Conservation (phyloP, 2,113 vertebrate genomes). For the Sorex fumeus region DNA sequence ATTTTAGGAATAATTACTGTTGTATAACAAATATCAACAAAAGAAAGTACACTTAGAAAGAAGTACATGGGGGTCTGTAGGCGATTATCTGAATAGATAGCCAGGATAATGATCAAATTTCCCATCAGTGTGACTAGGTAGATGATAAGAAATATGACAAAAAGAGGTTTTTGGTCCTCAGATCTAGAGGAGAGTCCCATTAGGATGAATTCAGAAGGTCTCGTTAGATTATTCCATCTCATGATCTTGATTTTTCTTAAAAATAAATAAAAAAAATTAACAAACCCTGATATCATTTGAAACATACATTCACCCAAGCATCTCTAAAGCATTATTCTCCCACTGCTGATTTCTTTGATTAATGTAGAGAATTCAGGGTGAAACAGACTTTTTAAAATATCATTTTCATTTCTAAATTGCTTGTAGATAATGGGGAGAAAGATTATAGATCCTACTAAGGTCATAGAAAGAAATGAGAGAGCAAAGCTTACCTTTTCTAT, state of each 20-base stretch:
- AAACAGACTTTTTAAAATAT: neutral
- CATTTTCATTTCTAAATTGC: neutral
- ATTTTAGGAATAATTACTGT: slow-evolving; percentile 36
- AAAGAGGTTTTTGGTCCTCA: slow-evolving; percentile 41
- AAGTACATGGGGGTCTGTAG: slow-evolving; percentile 59
- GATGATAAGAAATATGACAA: slow-evolving; percentile 11
- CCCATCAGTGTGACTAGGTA: slow-evolving; percentile 48
- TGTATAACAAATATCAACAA: slow-evolving; percentile 39
- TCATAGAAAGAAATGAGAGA: neutral
- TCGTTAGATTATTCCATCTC: slow-evolving; percentile 1
- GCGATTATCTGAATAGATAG: neutral
- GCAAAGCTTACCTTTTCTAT: neutral
- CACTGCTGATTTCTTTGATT: neutral
- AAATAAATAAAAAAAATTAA: neutral
- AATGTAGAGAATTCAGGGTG: neutral
- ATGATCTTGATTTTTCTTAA: neutral
- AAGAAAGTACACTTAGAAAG: slow-evolving; percentile 33
- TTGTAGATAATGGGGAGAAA: neutral
- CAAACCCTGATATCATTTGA: neutral
- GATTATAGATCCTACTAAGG: neutral
- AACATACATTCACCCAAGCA: neutral
- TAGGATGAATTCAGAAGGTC: slow-evolving; percentile 48
- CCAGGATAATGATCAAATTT: slow-evolving; percentile 13
- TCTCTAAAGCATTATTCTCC: neutral
- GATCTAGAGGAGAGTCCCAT: slow-evolving; percentile 28